Evolutionary conservation across 1,140 invertebrate species (phyloP), one percentile per base, ranked within the genome.

Genomic region (Dinothrombium tinctorium): DNA sequence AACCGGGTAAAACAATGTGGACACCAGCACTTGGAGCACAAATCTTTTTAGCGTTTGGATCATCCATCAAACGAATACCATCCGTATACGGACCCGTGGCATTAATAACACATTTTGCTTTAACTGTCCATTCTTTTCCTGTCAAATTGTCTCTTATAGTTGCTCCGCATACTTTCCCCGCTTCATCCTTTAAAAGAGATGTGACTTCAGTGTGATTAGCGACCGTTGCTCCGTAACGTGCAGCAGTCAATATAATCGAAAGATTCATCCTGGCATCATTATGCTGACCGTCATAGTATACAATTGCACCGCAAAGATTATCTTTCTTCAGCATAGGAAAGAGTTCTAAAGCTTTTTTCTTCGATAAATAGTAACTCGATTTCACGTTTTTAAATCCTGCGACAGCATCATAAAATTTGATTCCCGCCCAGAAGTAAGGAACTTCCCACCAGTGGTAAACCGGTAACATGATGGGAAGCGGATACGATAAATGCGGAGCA

Each of bases 211-310:
- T 74, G 57, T 99, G 90, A 64, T 99, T 99, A 25, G 73, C 75
- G 33, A 90, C 74, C 22, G 77, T 81, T n/a, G 89, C 90, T 22
- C 94, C 94, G 45, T 89, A 72, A 24, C 89, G 66, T 0, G 84
- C 78, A 3, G 94, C 90, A 0, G 90, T 94, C 41, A 99, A 54
- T 5, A 87, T 86, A 39, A 99, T 73, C 0, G 87, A 73, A 40
- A 99, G 59, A 60, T 90, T 92, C 89, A 98, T 96, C 45, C 94
- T 68, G 2, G 94, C 86, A 62, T 99, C 94, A 59, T 99, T 92
- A 64, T 98, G 90, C 60, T 92, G 86, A 80, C 87, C 92, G 62
- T 99, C 94, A 60, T 96, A 99, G 61, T 99, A 99, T 19, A 99
- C 89, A 49, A 99, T 77, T 19, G 89, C 90, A 45, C 90, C 94